Percentiles rank a stretch among this genome's conserved stretches.
Conservation (phyloP, 2,888 invertebrate species). For the Rhingia campestris region DNA sequence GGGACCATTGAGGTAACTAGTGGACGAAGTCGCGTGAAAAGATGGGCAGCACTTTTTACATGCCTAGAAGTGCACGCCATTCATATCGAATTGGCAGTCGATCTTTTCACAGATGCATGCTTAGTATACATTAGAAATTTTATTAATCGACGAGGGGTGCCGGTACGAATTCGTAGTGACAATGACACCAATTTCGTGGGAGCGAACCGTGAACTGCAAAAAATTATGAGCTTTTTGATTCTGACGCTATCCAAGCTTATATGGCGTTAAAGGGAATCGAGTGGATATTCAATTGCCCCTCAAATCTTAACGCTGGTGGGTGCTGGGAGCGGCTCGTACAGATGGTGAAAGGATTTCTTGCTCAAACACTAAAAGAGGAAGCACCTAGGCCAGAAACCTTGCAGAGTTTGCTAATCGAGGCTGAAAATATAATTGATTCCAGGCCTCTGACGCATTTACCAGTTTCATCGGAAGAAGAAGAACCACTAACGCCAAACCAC, state of each 20-base stretch:
- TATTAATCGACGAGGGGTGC: no score
- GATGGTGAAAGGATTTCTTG: conserved; percentile 39
- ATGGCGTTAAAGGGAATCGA: background rate
- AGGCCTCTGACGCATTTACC: no score
- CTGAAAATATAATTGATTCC: no score
- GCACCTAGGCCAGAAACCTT: no score
- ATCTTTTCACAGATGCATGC: background rate
- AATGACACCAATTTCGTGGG: conserved; percentile 1
- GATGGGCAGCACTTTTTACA: background rate
- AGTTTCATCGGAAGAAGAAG: no score
- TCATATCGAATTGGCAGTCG: background rate
- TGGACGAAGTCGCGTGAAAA: background rate
- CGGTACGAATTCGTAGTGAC: conserved; percentile 5
- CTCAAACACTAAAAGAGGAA: background rate
- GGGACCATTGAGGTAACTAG: background rate
- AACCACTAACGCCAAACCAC: no score
- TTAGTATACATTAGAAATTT: background rate
- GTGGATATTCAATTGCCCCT: conserved; percentile 59
- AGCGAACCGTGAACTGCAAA: background rate
- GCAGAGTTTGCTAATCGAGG: no score
- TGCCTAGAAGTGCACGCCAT: no score
- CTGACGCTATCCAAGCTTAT: background rate
- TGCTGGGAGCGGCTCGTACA: conserved; percentile 73
- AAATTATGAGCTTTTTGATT: background rate
- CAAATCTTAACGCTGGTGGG: conserved; percentile 70